Conservation (phyloP, 2,113 vertebrate genomes). For the Sterna hirundo region DNA sequence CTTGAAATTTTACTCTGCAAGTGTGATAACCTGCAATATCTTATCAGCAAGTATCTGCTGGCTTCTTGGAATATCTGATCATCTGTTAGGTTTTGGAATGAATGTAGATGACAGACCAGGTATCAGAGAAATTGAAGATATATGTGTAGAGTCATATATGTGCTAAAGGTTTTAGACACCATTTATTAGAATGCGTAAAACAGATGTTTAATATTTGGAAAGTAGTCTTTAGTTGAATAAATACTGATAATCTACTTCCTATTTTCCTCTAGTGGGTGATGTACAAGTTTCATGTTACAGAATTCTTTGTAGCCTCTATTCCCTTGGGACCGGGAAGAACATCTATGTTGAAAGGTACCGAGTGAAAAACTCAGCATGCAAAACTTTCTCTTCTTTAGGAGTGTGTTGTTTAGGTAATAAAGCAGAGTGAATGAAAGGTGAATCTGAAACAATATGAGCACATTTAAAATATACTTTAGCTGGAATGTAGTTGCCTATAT, state of each 20-base stretch:
- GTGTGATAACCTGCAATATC: neutral
- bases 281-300: conserved; percentile 97
- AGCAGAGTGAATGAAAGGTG: neutral
- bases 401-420: neutral
- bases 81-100: neutral
- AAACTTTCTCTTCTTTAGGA: neutral
- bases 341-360: conserved; percentile 98
- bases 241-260: neutral
- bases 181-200: neutral
- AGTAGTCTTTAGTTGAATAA: neutral
- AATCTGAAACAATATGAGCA: neutral
- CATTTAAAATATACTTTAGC: neutral
- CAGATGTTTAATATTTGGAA: neutral
- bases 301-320: conserved; percentile 93
- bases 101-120: neutral
- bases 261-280: conserved; percentile 85
- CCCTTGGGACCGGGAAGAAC: conserved; percentile 96
- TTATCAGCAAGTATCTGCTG: neutral
- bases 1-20: neutral
- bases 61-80: neutral
- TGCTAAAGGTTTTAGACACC: neutral
- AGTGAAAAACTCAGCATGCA: neutral
- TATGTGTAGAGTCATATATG: neutral
- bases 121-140: neutral
- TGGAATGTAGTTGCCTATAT: neutral